Base-by-base conservation (phyloP, 2,888 invertebrate genomes). In the Ectemnius lituratus region DNA sequence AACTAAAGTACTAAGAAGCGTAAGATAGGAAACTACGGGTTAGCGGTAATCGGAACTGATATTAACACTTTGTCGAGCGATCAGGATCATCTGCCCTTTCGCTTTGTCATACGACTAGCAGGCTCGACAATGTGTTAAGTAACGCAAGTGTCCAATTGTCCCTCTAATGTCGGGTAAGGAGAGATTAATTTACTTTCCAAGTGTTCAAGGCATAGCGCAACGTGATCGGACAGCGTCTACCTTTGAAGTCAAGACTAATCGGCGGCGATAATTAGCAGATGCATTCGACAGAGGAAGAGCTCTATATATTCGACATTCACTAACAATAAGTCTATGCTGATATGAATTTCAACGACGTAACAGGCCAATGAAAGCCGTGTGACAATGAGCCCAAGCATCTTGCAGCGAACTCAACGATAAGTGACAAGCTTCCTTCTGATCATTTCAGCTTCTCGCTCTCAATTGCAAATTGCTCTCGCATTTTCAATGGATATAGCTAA, bases 141-240 rank as follows among this genome's bases (percentile, higher is more conserved):
- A 11, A 37, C 37, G 37, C 37, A 37, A 37, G 37, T 37, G 37
- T 37, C 37, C 37, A 37, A 37, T 37, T 37, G 37, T 37, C 37
- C 37, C 8, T 37, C 37, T 37, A 37, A 11, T 37, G 37, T 37
- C 37, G 61, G 70, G 64, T 18, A 16, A 70, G 62, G 71, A 73
- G 64, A 60, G 61, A 74, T 78, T 49, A 79, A 84, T 88, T 88
- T 87, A 88, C 88, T 88, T 88, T 88, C 88, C 88, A 88, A 88
- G 88, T 88, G 87, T 81, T 73, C 59, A 72, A 82, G 82, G 80
- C 79, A 78, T 87, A 88, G 87, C 87, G 85, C 83, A 88, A 87
- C 84, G 86, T 85, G 85, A 87, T 78, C 57, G 62, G 80, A 74
- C 59, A 67, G 66, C 37, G 37, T 66, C 69, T 70, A 75, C 71